A percentile compares a stretch with the other conserved stretches of the same genome.
Conservation (phyloP, 2,113 vertebrate genomes). For the Grantiella picta region DNA sequence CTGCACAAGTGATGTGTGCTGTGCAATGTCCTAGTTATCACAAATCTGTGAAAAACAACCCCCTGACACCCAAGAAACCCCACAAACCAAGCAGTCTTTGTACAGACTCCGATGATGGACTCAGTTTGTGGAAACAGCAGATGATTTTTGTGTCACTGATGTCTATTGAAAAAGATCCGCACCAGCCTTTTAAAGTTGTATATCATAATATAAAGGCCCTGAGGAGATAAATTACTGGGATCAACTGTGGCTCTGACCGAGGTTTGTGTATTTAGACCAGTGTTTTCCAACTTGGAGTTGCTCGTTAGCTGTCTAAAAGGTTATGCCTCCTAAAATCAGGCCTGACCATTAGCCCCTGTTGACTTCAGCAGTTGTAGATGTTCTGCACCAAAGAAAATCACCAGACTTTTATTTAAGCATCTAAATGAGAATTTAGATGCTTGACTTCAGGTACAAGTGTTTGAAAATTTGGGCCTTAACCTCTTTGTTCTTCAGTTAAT, state of each 20-base stretch:
- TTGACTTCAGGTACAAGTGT: slow-evolving; percentile 52
- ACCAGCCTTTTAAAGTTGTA: slow-evolving; percentile 19
- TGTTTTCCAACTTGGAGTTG: background rate
- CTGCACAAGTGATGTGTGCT: slow-evolving; percentile 39
- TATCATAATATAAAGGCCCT: background rate
- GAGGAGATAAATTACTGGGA: slow-evolving; percentile 26
- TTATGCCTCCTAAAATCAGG: slow-evolving; percentile 23
- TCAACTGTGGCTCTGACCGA: background rate
- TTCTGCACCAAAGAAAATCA: slow-evolving; percentile 60
- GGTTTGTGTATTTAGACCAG: background rate
- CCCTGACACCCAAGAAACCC: background rate
- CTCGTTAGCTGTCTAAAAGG: background rate
- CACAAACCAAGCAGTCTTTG: slow-evolving; percentile 60
- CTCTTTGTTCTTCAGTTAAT: slow-evolving; percentile 46
- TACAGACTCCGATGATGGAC: slow-evolving; percentile 73
- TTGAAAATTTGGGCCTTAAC: slow-evolving; percentile 61
- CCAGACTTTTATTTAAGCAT: slow-evolving; percentile 46
- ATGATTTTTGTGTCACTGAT: background rate
- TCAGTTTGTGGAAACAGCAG: background rate
- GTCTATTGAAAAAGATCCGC: background rate
- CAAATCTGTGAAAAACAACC: slow-evolving; percentile 56
- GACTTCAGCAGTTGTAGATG: slow-evolving; percentile 45
- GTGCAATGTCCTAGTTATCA: slow-evolving; percentile 70
- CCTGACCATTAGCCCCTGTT: slow-evolving; percentile 13
- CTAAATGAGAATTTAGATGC: slow-evolving; percentile 56